A percentile compares a stretch with the other conserved stretches of the same genome.
These are phyloP conservation scores for Phrynosoma blainvillii DNA, from an alignment of 2,113 vertebrate genomes.

Conservation along the genomic window DNA sequence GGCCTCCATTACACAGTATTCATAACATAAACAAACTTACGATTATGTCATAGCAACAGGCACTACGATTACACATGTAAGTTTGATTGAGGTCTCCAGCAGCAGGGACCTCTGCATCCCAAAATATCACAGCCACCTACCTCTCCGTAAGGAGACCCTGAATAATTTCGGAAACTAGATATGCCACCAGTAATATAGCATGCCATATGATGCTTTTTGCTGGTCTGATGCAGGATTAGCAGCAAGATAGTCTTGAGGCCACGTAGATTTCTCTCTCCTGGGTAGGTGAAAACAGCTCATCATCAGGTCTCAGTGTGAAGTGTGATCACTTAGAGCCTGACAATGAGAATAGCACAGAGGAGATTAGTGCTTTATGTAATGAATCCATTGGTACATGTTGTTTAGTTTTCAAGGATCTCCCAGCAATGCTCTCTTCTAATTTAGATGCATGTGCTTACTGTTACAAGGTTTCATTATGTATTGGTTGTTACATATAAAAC, in stretches of 20 bases:
- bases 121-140: conserved; percentile 68
- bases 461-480: background rate
- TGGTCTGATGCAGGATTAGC: conserved; percentile 60
- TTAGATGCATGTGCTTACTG: background rate
- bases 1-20: conserved; percentile 59
- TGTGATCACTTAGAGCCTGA: conserved; percentile 56
- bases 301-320: conserved; percentile 51
- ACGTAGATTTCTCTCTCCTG: conserved; percentile 55
- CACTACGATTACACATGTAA: conserved; percentile 54
- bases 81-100: conserved; percentile 64
- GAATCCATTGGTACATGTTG: background rate
- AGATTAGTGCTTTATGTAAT: conserved; percentile 48
- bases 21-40: conserved; percentile 67
- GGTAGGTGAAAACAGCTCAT: conserved; percentile 64
- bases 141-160: conserved; percentile 65
- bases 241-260: conserved; percentile 61
- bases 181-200: conserved; percentile 63
- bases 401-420: background rate
- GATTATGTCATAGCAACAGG: conserved; percentile 73
- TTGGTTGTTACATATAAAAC: background rate
- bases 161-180: conserved; percentile 71
- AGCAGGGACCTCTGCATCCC: conserved; percentile 64
- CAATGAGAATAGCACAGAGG: conserved; percentile 60
- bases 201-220: conserved; percentile 65
- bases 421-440: background rate